Conservation (phyloP, 1,140 invertebrate genomes). For the Bombus confusus region DNA sequence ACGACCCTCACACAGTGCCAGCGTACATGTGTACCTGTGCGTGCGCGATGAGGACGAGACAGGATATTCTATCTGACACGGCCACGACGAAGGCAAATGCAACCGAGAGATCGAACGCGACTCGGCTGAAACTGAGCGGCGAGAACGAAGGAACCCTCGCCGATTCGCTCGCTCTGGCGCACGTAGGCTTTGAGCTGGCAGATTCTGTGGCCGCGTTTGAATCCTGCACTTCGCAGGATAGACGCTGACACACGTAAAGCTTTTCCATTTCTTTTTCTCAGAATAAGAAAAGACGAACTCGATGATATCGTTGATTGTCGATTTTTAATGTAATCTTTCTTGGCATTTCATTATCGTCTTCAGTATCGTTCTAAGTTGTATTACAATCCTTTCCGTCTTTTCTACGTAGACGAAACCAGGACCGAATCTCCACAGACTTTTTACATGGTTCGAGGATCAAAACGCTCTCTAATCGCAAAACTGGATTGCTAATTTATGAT, state of each 20-base stretch:
- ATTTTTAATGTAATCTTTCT: no score
- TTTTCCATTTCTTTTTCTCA: no score
- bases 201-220: not conserved
- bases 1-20: conserved; percentile 6
- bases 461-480: not conserved
- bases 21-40: conserved; percentile 22
- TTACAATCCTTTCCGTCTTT: no score
- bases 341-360: no score
- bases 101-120: conserved; percentile 29
- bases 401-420: no score
- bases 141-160: conserved; percentile 11
- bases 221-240: not conserved
- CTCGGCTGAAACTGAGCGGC: conserved; percentile 31
- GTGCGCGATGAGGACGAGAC: conserved; percentile 51
- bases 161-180: not conserved
- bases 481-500: not conserved
- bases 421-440: not conserved
- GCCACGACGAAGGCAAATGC: conserved; percentile 40
- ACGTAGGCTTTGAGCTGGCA: not conserved
- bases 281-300: not conserved
- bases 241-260: not conserved
- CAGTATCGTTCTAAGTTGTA: no score
- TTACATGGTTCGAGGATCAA: not conserved
- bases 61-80: conserved; percentile 55
- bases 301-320: not conserved